Base-by-base conservation (phyloP, 2,797 vertebrate genomes). In the Xiphorhynchus erythropygius region DNA sequence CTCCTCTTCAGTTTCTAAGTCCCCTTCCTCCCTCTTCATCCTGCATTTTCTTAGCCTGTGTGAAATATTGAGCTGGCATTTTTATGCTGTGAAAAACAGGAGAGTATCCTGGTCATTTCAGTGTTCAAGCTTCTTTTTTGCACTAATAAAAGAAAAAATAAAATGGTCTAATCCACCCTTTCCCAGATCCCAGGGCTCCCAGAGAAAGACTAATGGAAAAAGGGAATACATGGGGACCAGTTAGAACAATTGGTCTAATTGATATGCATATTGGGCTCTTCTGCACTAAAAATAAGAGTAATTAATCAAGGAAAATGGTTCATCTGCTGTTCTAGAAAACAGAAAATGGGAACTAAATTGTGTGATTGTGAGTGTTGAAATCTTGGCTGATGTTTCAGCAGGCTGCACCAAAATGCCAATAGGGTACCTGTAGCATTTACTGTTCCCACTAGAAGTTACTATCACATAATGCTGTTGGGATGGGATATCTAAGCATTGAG, bases 241-340 rank as follows among this genome's bases (percentile, higher is more conserved):
- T 14, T 67, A 74, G 44, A 95, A 90, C 83, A 94, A 89, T 57
- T 91, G 33, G 15, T 37, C 13, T 89, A 41, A 57, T 84, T 94
- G 60, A 39, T 87, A 90, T 74, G 69, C 87, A 63, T 44, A 65
- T 44, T 65, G 46, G 50, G 23, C 49, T 57, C 69, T 74, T 94
- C 80, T 96, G 75, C 74, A 71, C 56, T 93, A 91, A 93, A 93
- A 94, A 87, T 82, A 93, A 74, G 21, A 62, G 10, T 80, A 56
- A 68, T 90, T 93, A 90, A 89, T 79, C 7, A 16, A 73, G 59
- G 75, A 68, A 94, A 93, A 87, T 68, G 24, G 53, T 91, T 96
- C 74, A 84, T 84, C 70, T 84, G 67, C 44, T 90, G 33, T 82
- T 95, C 77, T 88, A 86, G 76, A 94, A 87, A 91, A 76, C 44